Evolutionary conservation across 1,140 invertebrate genomes (phyloP).

Genomic region (Copidosoma floridanum): DNA sequence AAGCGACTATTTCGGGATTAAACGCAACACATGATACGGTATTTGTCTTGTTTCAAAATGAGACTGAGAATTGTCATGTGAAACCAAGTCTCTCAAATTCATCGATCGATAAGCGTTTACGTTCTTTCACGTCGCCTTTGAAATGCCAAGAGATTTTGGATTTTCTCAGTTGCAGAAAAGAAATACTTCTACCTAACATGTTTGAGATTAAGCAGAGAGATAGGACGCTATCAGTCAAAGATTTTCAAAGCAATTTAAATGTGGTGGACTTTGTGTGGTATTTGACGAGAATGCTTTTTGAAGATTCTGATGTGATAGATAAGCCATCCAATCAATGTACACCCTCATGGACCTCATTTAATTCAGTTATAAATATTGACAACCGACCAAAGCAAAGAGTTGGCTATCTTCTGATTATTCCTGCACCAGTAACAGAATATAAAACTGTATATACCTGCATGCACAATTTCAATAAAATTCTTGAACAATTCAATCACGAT

Average conservation of each 20-base stretch:
- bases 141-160: neutral
- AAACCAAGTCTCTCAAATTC: neutral
- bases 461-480: constrained; percentile 15
- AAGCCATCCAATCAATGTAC: neutral
- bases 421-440: constrained; percentile 11
- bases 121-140: neutral
- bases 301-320: neutral
- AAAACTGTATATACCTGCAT: constrained; percentile 20
- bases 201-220: neutral
- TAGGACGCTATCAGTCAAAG: neutral
- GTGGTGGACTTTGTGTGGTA: neutral
- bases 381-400: neutral
- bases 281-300: neutral
- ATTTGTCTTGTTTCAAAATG: neutral
- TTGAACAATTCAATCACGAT: neutral
- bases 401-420: constrained; percentile 19
- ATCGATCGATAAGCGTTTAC: neutral
- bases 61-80: neutral
- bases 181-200: neutral
- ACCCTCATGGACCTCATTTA: constrained; percentile 5
- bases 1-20: constrained; percentile 1
- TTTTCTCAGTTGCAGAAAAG: neutral
- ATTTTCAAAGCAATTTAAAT: neutral
- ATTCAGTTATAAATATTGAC: constrained; percentile 13
- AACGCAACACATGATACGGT: neutral